Base-by-base conservation (phyloP, 35 echinoderm and acorn worm species). In the Acanthaster planci region DNA sequence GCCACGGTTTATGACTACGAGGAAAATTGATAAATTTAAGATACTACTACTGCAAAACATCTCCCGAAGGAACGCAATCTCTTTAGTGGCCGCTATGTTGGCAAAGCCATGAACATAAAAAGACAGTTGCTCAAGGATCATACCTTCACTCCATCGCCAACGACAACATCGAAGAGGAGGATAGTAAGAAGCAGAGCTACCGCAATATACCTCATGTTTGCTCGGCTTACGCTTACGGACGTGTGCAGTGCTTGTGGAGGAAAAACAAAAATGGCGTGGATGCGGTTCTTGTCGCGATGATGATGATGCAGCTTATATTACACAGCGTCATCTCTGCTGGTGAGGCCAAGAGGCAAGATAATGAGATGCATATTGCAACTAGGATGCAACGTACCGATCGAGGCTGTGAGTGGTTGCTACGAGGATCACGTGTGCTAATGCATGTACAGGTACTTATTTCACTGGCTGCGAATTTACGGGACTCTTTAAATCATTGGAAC, bases 231-330 rank as follows among this genome's bases (percentile, higher is more conserved):
- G 21, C 34, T 68, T 1, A 68, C 5, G 55, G 19, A n/a, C 27
- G 55, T n/a, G n/a, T n/a, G n/a, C n/a, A n/a, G n/a, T n/a, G 42
- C 42, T 68, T 4, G 60, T 7, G 29, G 34, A 26, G 29, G 8
- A 26, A 29, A 26, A 72, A 72, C 64, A 72, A 72, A 72, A 72
- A 72, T 72, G 64, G 64, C 64, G 64, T 72, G 64, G 0, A 15
- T 67, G n/a, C 57, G n/a, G 9, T 16, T 10, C 21, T 2, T 3
- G 16, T 34, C 1, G 64, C 34, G 64, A 67, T 67, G 60, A 21
- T 72, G 29, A 14, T 72, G 64, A 47, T 47, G 12, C n/a, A n/a
- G n/a, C 56, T 5, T 21, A 26, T 26, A 59, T 59, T n/a, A n/a
- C 56, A n/a, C 56, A 59, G n/a, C n/a, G n/a, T n/a, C n/a, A n/a